Evolutionary conservation across 2,113 vertebrate species (phyloP).

Genomic region (Bolborhynchus lineola): DNA sequence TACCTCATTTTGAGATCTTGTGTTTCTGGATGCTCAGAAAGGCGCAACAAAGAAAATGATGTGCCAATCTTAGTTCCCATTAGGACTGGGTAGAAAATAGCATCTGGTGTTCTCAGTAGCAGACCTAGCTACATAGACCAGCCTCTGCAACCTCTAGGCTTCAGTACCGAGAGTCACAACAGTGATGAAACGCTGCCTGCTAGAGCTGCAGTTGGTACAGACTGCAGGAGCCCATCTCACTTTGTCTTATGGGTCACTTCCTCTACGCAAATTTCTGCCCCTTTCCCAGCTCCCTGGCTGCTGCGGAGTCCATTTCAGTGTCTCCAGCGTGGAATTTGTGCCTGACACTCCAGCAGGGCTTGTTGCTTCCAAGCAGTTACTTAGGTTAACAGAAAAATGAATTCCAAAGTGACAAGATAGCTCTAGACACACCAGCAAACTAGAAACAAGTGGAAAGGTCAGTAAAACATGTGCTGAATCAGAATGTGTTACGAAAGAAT

Average conservation of each 20-base stretch:
- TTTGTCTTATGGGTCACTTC: constrained; percentile 40
- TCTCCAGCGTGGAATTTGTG: neutral
- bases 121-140: neutral
- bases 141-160: neutral
- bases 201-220: neutral
- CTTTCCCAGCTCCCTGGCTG: neutral
- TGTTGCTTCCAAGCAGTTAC: neutral
- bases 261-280: neutral
- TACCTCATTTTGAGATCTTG: neutral
- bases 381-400: constrained; percentile 29
- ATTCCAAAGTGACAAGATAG: constrained; percentile 48
- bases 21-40: neutral
- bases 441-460: constrained; percentile 50
- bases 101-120: neutral
- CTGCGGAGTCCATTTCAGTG: neutral
- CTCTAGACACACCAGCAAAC: constrained; percentile 45
- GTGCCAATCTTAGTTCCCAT: neutral
- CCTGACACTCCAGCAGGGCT: neutral
- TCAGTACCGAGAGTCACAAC: neutral
- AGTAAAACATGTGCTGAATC: constrained; percentile 29
- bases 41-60: neutral
- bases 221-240: neutral
- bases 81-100: neutral
- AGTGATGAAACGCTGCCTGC: neutral
- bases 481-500: neutral